These are phyloP conservation scores for Phania funesta DNA, from an alignment of 2,888 invertebrate genomes.

Conservation along the genomic window DNA sequence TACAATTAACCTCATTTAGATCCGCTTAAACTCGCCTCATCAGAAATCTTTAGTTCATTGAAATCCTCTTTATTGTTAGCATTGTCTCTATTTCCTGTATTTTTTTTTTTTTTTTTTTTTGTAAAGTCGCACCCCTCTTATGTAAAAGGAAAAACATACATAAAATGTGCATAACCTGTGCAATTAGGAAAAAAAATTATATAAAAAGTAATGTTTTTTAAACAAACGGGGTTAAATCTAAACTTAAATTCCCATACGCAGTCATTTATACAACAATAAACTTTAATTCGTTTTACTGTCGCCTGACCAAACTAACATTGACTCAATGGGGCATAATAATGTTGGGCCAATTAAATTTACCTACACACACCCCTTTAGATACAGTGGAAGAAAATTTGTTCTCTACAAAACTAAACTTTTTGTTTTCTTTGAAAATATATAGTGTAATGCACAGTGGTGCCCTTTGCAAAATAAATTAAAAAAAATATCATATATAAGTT, in stretches of 20 bases:
- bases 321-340: conserved; percentile 55
- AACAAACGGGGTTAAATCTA: conserved; percentile 2
- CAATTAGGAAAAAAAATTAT: conserved; percentile 27
- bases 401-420: background rate
- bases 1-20: no score
- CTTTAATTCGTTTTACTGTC: conserved; percentile 21
- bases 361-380: background rate
- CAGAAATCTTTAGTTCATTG: no score
- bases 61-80: conserved; percentile 23
- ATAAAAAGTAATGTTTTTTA: background rate
- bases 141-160: background rate
- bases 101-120: conserved; percentile 6
- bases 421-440: background rate
- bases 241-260: conserved; percentile 9
- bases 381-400: background rate
- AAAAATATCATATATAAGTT: no score
- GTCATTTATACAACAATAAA: conserved; percentile 4
- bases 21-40: no score
- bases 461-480: no score
- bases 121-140: background rate
- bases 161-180: conserved; percentile 16
- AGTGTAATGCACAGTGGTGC: no score
- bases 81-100: background rate
- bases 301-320: conserved; percentile 23
- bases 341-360: conserved; percentile 50